A percentile compares a stretch with the other conserved stretches of the same genome.
Evolutionary conservation across 2,113 vertebrate species (phyloP).

Genomic region (Oncorhynchus gorbuscha): DNA sequence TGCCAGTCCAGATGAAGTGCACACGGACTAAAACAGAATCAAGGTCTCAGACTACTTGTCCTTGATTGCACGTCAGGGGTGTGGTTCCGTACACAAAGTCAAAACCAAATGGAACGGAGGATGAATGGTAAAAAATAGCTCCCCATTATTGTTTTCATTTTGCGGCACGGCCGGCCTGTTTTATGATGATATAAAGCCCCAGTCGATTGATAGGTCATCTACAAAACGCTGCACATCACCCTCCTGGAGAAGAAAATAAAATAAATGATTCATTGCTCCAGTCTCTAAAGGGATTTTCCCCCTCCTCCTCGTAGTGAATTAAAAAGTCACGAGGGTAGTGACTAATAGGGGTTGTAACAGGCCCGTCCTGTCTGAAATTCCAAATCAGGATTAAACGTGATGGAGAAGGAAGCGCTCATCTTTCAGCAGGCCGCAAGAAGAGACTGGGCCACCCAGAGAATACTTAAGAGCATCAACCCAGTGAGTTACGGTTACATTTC

Average conservation of each 20-base stretch:
- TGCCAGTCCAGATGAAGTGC: not conserved
- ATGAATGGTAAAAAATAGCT: conserved; percentile 4
- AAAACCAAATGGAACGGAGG: not conserved
- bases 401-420: not conserved
- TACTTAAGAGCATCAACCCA: not conserved
- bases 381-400: conserved; percentile 32
- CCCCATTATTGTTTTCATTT: not conserved
- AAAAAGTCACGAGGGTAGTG: conserved; percentile 27
- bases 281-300: not conserved
- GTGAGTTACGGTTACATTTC: not conserved
- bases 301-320: conserved; percentile 22
- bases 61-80: conserved; percentile 11
- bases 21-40: conserved; percentile 6
- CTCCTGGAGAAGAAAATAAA: conserved; percentile 23
- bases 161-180: not conserved
- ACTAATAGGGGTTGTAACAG: conserved; percentile 30
- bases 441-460: conserved; percentile 4
- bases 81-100: conserved; percentile 7
- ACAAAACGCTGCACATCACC: conserved; percentile 26
- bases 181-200: conserved; percentile 22
- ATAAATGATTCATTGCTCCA: conserved; percentile 23
- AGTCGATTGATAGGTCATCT: conserved; percentile 29
- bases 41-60: conserved; percentile 1
- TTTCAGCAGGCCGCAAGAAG: conserved; percentile 6
- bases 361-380: conserved; percentile 28